Evolutionary conservation across 2,888 invertebrate genomes (phyloP).

Genomic region (Platycnemis pennipes): DNA sequence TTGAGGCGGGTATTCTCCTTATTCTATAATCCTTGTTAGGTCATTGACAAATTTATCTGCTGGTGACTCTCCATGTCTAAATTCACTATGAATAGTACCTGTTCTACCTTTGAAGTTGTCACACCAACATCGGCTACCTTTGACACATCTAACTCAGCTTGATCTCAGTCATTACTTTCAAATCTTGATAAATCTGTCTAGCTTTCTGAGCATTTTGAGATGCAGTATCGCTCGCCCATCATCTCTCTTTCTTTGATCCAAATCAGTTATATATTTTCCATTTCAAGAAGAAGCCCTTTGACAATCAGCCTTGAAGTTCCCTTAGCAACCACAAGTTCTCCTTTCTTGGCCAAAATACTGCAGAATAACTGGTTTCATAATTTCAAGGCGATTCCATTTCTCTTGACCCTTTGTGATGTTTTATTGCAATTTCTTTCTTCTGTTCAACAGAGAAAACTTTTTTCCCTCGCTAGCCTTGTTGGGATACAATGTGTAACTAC

Average conservation of each 20-base stretch:
- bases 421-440: too few relatives aligned
- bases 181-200: too few relatives aligned
- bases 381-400: neutral
- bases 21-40: neutral
- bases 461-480: too few relatives aligned
- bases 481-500: neutral
- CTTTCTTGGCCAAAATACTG: neutral
- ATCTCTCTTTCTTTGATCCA: too few relatives aligned
- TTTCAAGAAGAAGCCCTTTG: too few relatives aligned
- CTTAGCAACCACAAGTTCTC: constrained; percentile 6
- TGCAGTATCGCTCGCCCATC: too few relatives aligned
- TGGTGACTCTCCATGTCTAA: neutral
- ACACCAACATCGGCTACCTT: neutral
- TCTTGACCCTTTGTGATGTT: neutral
- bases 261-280: too few relatives aligned
- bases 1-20: neutral
- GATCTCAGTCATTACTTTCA: too few relatives aligned
- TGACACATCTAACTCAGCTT: too few relatives aligned
- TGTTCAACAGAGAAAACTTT: too few relatives aligned
- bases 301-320: neutral
- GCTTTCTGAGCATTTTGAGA: too few relatives aligned
- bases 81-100: neutral
- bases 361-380: neutral
- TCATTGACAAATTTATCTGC: neutral
- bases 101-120: neutral